Base-by-base conservation (phyloP, 2,888 invertebrate genomes). In the Pammene fasciana region DNA sequence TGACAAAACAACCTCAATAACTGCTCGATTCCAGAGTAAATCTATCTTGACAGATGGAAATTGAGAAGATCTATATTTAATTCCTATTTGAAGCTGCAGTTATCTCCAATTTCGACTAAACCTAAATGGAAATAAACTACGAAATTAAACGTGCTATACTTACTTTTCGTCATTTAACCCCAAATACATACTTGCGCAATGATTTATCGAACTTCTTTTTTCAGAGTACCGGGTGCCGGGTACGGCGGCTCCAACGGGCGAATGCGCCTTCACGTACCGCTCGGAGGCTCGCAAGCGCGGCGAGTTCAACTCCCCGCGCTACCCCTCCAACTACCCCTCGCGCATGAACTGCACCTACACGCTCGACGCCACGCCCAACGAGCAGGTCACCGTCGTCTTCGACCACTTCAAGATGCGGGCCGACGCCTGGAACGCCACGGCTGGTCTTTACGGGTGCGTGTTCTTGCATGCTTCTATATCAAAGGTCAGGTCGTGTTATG, bases 311-410 rank as follows among this genome's bases (percentile, higher is more conserved):
- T 98, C 98, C 65, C 99, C 99, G 26, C 95, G 98, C 72, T 98
- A 98, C 94, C 99, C 99, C 82, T 97, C 98, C 83, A 97, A 98
- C 93, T 99, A 99, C 94, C 99, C 99, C 74, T 97, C 98, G 82
- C 96, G 96, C 87, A 98, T 97, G 75, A 97, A 97, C 93, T 99
- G 99, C 94, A 97, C 97, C 72, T 99, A 97, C 93, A 94, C 96
- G 82, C 97, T 99, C 89, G 93, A 96, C 80, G 97, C 97, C 66
- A 96, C 96, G 75, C 95, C 96, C 74, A 96, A 96, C 86, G 97
- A 98, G 85, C 97, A 98, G 91, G 97, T 97, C 81, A 96, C 97
- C 71, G 94, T 98, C 75, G 96, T 97, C 72, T 98, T 98, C 82
- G 97, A 98, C 90, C 97, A 97, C 87, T 98, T 98, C 86, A 97